These are phyloP conservation scores for Apodemia hepburni DNA, from an alignment of 2,888 invertebrate genomes.

Conservation along the genomic window DNA sequence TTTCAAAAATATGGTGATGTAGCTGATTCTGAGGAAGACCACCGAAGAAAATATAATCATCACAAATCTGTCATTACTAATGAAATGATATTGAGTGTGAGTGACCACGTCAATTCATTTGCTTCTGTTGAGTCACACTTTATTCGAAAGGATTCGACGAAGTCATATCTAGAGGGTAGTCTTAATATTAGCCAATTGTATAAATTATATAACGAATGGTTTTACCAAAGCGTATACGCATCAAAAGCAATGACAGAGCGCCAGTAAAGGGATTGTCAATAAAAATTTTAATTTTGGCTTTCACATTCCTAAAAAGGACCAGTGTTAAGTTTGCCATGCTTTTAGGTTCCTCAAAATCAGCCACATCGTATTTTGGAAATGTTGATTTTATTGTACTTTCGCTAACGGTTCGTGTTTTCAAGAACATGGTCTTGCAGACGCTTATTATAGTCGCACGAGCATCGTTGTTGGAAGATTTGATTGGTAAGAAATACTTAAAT, in stretches of 20 bases:
- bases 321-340: no score
- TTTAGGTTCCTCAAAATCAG: no score
- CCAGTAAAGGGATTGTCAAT: not conserved
- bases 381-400: no score
- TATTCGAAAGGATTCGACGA: not conserved
- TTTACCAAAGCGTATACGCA: not conserved
- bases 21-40: no score
- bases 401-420: no score
- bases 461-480: no score
- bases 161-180: not conserved
- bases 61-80: constrained; percentile 8
- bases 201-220: not conserved
- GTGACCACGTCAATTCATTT: no score
- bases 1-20: not conserved
- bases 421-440: no score
- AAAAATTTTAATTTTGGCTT: not conserved
- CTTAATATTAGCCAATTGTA: not conserved
- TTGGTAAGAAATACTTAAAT: no score
- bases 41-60: not conserved
- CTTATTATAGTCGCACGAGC: no score
- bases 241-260: not conserved
- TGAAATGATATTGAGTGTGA: not conserved
- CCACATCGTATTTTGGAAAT: no score
- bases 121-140: not conserved
- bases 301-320: no score